phyloP scores from a whole-genome alignment of 2,113 vertebrate genomes.

The Rafetus swinhoei region DNA sequence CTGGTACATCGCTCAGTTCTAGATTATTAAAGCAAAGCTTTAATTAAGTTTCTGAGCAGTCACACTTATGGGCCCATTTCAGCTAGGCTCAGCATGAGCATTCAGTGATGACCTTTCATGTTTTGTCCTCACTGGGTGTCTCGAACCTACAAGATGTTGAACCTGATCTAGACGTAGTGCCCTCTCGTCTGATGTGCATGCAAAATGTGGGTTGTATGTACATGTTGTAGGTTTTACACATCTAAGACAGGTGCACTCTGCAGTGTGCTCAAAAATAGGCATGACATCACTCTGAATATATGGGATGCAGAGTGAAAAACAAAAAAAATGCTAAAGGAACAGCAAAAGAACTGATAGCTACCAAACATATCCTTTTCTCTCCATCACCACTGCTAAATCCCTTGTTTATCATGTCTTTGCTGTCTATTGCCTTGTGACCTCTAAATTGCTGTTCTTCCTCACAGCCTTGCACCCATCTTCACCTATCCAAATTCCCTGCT shows the following conservation, averaged over 20 bases:
- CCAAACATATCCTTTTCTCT: constrained; percentile 40
- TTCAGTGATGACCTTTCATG: neutral
- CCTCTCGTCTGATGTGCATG: neutral
- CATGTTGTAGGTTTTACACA: neutral
- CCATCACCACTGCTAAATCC: constrained; percentile 49
- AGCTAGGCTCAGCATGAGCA: neutral
- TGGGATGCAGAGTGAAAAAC: neutral
- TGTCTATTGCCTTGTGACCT: constrained; percentile 31
- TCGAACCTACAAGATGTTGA: neutral
- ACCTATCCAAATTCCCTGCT: constrained; percentile 41
- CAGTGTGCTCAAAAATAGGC: rapidly evolving
- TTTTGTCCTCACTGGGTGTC: neutral
- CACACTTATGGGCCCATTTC: neutral
- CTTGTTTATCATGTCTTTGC: neutral
- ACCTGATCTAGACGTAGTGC: neutral
- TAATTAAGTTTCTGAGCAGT: neutral
- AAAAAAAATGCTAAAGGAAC: neutral
- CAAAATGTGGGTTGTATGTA: neutral
- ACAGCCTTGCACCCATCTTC: constrained; percentile 25
- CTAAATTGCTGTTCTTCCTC: constrained; percentile 48
- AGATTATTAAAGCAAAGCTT: neutral
- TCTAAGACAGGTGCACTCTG: neutral
- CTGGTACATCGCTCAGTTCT: neutral
- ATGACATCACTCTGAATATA: neutral
- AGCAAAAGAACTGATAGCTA: neutral